Conservation (phyloP, 2,113 vertebrate species). For the Antidorcas marsupialis region DNA sequence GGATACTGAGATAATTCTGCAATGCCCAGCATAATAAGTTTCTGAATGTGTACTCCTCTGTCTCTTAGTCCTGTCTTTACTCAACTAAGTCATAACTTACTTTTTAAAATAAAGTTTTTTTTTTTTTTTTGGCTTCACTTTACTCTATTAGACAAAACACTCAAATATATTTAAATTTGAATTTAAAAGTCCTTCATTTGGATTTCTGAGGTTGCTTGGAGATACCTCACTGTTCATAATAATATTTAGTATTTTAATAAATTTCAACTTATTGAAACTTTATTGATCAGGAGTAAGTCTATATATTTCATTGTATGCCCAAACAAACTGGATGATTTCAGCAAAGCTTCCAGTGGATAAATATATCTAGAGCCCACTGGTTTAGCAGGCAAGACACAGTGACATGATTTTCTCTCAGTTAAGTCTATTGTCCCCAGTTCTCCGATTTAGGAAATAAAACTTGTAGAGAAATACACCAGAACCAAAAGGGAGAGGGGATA, state of each 20-base stretch:
- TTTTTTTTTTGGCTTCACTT: background rate
- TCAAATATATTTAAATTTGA: background rate
- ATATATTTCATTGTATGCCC: background rate
- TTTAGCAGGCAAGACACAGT: background rate
- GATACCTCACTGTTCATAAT: background rate
- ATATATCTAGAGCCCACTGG: background rate
- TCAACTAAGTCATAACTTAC: background rate
- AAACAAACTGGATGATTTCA: background rate
- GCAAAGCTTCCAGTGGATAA: background rate
- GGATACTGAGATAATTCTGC: background rate
- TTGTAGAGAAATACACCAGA: background rate
- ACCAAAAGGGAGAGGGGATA: background rate
- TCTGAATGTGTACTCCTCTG: background rate
- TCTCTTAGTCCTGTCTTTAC: background rate
- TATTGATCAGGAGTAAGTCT: background rate
- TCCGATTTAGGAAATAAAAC: background rate
- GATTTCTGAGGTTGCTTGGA: background rate
- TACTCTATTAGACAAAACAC: background rate
- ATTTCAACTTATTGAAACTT: background rate
- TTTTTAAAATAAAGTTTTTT: background rate
- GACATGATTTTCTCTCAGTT: background rate
- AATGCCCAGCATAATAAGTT: accelerated
- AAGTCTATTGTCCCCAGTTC: background rate
- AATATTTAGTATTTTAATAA: background rate
- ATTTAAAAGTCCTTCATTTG: background rate